These are phyloP conservation scores for Resseliella maxima DNA, from an alignment of 2,888 invertebrate genomes.

Conservation along the genomic window DNA sequence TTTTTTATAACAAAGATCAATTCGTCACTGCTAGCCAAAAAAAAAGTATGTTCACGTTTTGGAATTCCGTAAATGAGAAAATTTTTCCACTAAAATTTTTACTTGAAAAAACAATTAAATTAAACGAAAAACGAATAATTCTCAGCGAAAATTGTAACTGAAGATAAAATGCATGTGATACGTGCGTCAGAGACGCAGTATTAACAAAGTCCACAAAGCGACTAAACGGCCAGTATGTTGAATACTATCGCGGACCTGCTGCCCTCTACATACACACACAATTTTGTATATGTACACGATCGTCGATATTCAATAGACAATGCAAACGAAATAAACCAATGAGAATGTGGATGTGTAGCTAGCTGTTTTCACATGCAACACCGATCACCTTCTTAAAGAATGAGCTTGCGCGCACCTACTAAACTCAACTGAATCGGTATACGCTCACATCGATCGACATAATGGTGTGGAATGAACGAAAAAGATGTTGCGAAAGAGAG, in stretches of 20 bases:
- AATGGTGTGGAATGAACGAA: neutral
- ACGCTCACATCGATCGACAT: neutral
- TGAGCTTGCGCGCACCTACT: neutral
- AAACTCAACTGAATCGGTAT: neutral
- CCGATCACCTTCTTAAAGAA: conserved; percentile 38
- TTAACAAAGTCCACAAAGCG: conserved; percentile 68
- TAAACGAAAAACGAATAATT: neutral
- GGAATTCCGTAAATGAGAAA: neutral
- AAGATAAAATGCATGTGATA: conserved; percentile 56
- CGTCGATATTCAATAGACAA: neutral
- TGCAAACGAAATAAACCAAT: conserved; percentile 23
- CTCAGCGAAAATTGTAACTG: conserved; percentile 31
- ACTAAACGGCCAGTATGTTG: conserved; percentile 68
- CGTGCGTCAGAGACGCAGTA: conserved; percentile 64
- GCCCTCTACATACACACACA: conserved; percentile 59
- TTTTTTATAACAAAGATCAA: neutral
- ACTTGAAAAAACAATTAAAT: neutral
- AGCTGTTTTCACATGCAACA: neutral
- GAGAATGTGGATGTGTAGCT: neutral
- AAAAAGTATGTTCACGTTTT: neutral
- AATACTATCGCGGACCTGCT: conserved; percentile 67
- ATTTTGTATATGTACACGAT: conserved; percentile 13
- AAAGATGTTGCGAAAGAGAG: neutral
- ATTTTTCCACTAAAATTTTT: neutral
- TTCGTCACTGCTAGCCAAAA: neutral